Evolutionary conservation across 2,113 vertebrate genomes (phyloP).

Genomic region (Poeciliopsis prolifica): DNA sequence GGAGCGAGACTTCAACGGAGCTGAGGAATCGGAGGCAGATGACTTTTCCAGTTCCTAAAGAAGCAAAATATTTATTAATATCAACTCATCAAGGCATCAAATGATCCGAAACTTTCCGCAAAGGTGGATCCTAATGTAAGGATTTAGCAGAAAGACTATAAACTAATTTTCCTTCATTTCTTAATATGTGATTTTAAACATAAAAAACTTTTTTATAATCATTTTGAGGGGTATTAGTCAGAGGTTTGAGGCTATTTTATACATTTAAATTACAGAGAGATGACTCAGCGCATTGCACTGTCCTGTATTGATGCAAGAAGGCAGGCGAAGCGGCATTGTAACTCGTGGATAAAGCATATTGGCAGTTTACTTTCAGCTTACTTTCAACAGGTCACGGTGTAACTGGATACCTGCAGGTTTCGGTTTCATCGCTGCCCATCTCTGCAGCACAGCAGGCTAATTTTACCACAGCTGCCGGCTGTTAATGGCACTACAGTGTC

Average conservation of each 20-base stretch:
- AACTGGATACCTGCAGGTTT: conserved; percentile 68
- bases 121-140: background rate
- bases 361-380: conserved; percentile 38
- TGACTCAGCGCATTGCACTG: background rate
- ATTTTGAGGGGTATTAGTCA: background rate
- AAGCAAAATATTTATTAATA: background rate
- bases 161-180: background rate
- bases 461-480: conserved; percentile 66
- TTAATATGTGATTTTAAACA: background rate
- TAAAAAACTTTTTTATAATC: background rate
- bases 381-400: conserved; percentile 58
- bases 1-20: conserved; percentile 74
- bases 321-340: background rate
- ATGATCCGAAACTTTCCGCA: background rate
- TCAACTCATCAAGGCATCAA: background rate
- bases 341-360: conserved; percentile 25
- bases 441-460: conserved; percentile 60
- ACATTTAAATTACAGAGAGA: background rate
- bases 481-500: conserved; percentile 38
- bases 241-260: too few species aligned
- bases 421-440: conserved; percentile 63
- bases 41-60: conserved; percentile 81
- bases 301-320: background rate
- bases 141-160: background rate
- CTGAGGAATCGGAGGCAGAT: conserved; percentile 59